Evolutionary conservation across 2,797 vertebrate genomes (phyloP), one percentile per base, ranked within the genome.

Genomic region (Tamandua tetradactyla): DNA sequence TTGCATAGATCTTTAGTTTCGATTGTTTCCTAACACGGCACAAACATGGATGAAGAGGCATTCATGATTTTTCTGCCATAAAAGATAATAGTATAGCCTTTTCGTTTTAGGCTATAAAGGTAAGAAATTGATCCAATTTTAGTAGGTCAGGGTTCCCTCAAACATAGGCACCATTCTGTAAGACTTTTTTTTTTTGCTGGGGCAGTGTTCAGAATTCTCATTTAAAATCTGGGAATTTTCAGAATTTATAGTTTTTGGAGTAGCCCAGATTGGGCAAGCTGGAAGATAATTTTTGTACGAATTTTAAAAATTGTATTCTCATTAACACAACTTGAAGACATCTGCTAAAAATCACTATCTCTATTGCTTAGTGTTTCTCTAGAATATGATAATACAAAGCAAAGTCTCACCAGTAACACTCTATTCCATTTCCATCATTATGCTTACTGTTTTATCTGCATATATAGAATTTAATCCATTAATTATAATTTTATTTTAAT

Each of bases 401-500:
- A 87, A 95, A 78, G 13, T 93, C 92, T 96, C 49, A 40, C 30
- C 79, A 93, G 55, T 92, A 95, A 92, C 35, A 86, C 55, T 82
- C 12, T 49, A 61, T 88, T 89, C 55, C 86, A 80, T 96, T 93
- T 95, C 91, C 71, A 94, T 94, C 79, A 81, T 90, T 93, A 82
- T 30, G 55, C n/a, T 74, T 95, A 82, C 64, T 87, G 52, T 59
- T 81, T 89, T 95, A 96, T 93, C 85, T 96, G 85, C 88, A 94
- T 91, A 80, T 35, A 52, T 72, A 89, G 75, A 94, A 89, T 80
- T 55, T 78, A 94, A 91, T 88, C 55, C 71, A 96, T 89, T 96
- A 92, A 90, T 89, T 90, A 74, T 86, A 88, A 92, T 94, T 95
- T 95, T 90, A 87, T 91, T 96, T 94, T 94, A 96, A 93, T 96